Percentiles rank a stretch among this genome's conserved stretches.
Evolutionary conservation across 2,113 vertebrate genomes (phyloP).

Genomic region (Platysternon megacephalum): DNA sequence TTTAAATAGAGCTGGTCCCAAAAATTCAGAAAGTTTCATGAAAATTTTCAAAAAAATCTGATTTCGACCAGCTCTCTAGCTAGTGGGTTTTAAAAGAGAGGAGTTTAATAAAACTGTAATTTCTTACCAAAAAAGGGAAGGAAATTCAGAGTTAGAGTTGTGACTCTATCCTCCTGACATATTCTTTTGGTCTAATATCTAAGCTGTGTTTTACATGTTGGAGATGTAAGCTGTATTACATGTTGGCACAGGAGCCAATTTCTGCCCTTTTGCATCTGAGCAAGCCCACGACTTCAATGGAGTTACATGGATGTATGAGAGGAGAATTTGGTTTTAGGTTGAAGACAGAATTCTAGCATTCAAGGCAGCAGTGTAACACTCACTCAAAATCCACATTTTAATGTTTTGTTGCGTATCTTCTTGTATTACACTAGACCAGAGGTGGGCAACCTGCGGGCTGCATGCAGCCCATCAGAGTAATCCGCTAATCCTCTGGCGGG

Average conservation of each 20-base stretch:
- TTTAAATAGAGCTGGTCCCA: background rate
- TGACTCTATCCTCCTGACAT: background rate
- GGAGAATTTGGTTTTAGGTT: background rate
- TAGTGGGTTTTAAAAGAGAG: background rate
- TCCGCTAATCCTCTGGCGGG: no score
- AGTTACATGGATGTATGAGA: background rate
- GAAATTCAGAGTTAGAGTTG: background rate
- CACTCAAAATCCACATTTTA: background rate
- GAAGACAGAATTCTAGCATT: background rate
- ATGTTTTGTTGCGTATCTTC: background rate
- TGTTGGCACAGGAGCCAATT: background rate
- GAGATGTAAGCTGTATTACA: background rate
- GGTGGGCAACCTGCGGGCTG: no score
- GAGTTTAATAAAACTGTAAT: background rate
- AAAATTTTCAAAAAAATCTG: background rate
- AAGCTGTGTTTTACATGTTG: background rate
- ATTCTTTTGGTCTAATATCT: background rate
- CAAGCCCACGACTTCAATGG: background rate
- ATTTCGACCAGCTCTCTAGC: background rate
- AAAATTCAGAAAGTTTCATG: background rate
- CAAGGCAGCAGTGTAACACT: background rate
- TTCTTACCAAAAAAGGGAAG: background rate
- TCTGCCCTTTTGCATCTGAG: background rate
- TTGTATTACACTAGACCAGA: fast-evolving
- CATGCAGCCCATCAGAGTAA: no score